Base-by-base conservation (phyloP, 2,888 invertebrate species). In the Drosophila mercatorum region DNA sequence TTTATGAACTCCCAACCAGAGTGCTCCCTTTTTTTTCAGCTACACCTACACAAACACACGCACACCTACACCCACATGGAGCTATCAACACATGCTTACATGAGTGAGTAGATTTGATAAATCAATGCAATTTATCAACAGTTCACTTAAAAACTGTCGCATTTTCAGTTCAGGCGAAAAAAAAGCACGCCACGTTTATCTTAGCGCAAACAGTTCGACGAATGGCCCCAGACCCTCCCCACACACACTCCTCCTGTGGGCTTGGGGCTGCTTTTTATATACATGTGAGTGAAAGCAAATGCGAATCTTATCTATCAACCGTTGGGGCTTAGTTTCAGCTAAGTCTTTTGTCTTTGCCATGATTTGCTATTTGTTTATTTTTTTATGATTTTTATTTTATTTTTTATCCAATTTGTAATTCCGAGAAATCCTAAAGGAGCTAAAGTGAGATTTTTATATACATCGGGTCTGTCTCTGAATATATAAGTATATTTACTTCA, bases 121-220 rank as follows among this genome's bases (percentile, higher is more conserved):
- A 84, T 87, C 83, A 84, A 81, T 88, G 83, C 89, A 83, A 84
- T 88, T 88, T 84, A 84, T 88, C 83, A 84, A 84, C 70, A 58
- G 66, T 75, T 86, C 72, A 88, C 85, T 86, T 86, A 88, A 87
- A 86, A 88, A 72, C 82, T 80, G 74, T 72, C 71, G 67, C 67
- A 67, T 78, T 63, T 60, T 74, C 51, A 34, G n/a, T 66, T 80
- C 31, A 43, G 73, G 31, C n/a, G 1, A n/a, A 31, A 31, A n/a
- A 63, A 68, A 49, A 57, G 10, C 46, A 53, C 68, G 68, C 56
- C 64, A 69, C 46, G 68, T 70, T 86, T 88, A 84, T 88, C 83
- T 75, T 56, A 71, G 47, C 51, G 61, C 74, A 83, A 83, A 84
- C 83, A 88, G 59, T 63, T 61, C 63, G 46, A 49, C 59, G 34